Evolutionary conservation across 2,888 invertebrate genomes (phyloP).

Genomic region (Eucriotettix oculatus): DNA sequence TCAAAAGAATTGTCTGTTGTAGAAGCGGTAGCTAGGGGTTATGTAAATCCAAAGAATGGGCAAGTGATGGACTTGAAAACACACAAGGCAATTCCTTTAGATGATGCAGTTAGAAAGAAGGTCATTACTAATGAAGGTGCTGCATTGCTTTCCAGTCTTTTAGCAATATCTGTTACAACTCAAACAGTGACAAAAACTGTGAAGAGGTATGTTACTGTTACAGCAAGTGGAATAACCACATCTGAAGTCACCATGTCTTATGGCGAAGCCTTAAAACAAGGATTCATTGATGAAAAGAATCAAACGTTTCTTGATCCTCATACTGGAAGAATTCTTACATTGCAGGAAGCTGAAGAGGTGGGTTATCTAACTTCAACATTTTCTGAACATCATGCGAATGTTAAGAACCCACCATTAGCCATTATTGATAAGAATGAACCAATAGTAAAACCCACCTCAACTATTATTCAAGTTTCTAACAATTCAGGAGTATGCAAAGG

Average conservation of each 20-base stretch:
- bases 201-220: conserved; percentile 62
- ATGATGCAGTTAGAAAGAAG: conserved; percentile 71
- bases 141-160: conserved; percentile 62
- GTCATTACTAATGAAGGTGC: conserved; percentile 79
- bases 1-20: conserved; percentile 66
- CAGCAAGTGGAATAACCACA: conserved; percentile 38
- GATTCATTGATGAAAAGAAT: conserved; percentile 61
- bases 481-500: too few relatives aligned
- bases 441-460: background rate
- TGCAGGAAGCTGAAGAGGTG: conserved; percentile 21
- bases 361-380: too few relatives aligned
- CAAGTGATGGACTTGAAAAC: conserved; percentile 60
- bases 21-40: conserved; percentile 71
- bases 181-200: conserved; percentile 76
- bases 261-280: conserved; percentile 55
- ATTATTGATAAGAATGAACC: too few relatives aligned
- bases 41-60: conserved; percentile 77
- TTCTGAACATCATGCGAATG: too few relatives aligned
- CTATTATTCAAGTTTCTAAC: background rate
- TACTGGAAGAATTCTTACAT: conserved; percentile 19
- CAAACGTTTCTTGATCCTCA: conserved; percentile 41
- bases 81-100: conserved; percentile 57
- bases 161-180: conserved; percentile 76
- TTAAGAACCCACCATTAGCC: too few relatives aligned
- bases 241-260: conserved; percentile 21